Evolutionary conservation across 1,140 invertebrate species (phyloP).

Genomic region (Sitobion miscanthi): DNA sequence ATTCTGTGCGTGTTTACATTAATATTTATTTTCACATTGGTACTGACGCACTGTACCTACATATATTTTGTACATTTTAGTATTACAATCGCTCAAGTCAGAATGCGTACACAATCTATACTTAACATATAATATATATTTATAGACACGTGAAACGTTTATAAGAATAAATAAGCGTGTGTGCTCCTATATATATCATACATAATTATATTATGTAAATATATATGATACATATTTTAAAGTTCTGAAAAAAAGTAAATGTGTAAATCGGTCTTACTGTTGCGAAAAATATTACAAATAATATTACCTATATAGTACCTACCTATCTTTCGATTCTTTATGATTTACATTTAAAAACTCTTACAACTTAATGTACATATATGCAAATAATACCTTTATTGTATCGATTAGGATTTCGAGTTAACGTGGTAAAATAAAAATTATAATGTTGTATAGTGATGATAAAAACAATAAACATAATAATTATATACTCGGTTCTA

Average conservation of each 20-base stretch:
- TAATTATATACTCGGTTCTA: neutral
- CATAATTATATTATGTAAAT: neutral
- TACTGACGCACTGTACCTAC: neutral
- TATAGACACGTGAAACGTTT: neutral
- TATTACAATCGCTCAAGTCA: neutral
- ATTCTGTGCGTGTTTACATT: neutral
- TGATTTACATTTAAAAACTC: neutral
- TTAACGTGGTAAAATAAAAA: neutral
- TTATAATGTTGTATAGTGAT: neutral
- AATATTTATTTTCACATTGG: conserved; percentile 2
- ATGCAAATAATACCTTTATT: too few relatives aligned
- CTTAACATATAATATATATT: neutral
- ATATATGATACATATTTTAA: neutral
- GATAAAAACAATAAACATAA: neutral
- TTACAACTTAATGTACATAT: neutral
- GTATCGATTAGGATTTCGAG: neutral
- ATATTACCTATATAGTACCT: too few relatives aligned
- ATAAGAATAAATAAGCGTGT: neutral
- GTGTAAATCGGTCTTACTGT: neutral
- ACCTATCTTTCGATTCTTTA: neutral
- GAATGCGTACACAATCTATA: neutral
- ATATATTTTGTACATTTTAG: neutral
- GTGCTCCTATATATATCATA: neutral
- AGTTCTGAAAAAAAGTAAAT: neutral
- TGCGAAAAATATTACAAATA: neutral